Conservation (phyloP, 2,888 invertebrate species). For the Epistrophe grossulariae region DNA sequence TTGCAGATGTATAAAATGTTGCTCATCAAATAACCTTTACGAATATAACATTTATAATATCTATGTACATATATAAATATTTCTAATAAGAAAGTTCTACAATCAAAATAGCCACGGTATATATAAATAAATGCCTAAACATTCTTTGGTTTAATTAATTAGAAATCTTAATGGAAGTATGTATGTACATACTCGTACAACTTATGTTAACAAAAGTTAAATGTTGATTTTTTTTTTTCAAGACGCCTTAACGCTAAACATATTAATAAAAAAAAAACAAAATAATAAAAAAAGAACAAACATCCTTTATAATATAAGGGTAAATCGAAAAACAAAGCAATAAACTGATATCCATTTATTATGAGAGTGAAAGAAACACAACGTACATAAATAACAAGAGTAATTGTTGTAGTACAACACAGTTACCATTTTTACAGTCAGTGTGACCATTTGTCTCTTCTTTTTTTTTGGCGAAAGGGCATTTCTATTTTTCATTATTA, state of each 20-base stretch:
- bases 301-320: conserved; percentile 2
- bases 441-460: background rate
- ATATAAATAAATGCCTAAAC: background rate
- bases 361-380: conserved; percentile 7
- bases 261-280: conserved; percentile 1
- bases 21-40: background rate
- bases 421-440: background rate
- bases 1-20: conserved; percentile 10
- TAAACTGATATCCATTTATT: conserved; percentile 35
- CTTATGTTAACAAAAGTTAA: conserved; percentile 12
- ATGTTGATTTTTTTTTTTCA: conserved; percentile 21
- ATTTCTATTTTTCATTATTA: too few species aligned
- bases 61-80: background rate
- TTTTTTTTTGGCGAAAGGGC: too few species aligned
- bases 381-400: conserved; percentile 27
- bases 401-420: conserved; percentile 23
- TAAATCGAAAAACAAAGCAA: conserved; percentile 32
- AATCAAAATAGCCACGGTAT: background rate
- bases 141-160: conserved; percentile 37
- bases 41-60: background rate
- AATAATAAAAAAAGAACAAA: background rate
- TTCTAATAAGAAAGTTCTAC: conserved; percentile 25
- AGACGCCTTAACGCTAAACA: conserved; percentile 10
- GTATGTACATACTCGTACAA: background rate
- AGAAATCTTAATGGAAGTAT: conserved; percentile 21